Percentiles rank a stretch among this genome's conserved stretches.
phyloP scores from a whole-genome alignment of 2,888 invertebrate genomes.

The Melanostoma scalare region DNA sequence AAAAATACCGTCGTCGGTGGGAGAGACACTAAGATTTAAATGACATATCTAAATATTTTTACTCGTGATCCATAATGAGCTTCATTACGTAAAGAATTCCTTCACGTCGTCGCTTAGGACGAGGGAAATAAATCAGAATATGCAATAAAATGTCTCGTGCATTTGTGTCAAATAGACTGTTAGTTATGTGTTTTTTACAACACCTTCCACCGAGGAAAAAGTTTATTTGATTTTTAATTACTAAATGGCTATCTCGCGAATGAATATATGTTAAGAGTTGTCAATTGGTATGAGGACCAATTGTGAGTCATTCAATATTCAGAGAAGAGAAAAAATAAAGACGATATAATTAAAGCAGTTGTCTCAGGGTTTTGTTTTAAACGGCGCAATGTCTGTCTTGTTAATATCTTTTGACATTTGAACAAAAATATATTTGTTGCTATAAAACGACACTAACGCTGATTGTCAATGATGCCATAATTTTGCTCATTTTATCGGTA shows the following conservation, averaged over 20 bases:
- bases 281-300: not conserved
- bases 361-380: too few species aligned
- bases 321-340: too few species aligned
- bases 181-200: conserved; percentile 20
- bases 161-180: conserved; percentile 31
- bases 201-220: conserved; percentile 7
- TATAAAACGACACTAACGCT: too few species aligned
- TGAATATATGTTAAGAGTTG: not conserved
- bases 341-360: too few species aligned
- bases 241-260: too few species aligned
- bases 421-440: too few species aligned
- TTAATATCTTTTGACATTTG: too few species aligned
- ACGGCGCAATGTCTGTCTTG: too few species aligned
- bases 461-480: too few species aligned
- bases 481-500: too few species aligned
- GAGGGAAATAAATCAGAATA: conserved; percentile 33
- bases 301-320: too few species aligned
- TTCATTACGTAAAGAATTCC: conserved; percentile 50
- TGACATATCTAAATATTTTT: conserved; percentile 3
- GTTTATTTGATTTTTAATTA: conserved; percentile 3
- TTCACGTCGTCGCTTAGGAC: conserved; percentile 12
- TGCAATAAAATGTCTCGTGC: conserved; percentile 39
- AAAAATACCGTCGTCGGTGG: conserved; percentile 5
- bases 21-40: not conserved
- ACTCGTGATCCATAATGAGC: conserved; percentile 39